phyloP scores from a whole-genome alignment of 2,113 vertebrate species.

The Notarius lentiginosus region DNA sequence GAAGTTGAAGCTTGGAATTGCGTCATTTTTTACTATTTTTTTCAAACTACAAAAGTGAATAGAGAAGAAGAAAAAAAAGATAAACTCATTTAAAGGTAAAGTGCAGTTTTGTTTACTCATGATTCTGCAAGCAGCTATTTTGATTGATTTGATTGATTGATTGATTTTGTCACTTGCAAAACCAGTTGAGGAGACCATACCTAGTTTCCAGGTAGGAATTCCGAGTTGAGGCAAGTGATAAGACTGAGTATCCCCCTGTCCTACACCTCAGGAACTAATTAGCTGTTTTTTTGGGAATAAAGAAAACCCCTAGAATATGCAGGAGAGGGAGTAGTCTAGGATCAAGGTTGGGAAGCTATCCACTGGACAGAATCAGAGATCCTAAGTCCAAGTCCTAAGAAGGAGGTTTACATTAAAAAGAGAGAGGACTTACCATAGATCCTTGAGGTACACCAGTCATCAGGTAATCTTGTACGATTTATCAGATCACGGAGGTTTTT shows the following conservation, averaged over 20 bases:
- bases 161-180: background rate
- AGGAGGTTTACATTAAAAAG: background rate
- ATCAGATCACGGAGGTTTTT: background rate
- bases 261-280: background rate
- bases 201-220: background rate
- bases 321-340: background rate
- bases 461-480: background rate
- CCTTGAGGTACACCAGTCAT: background rate
- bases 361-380: background rate
- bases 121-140: background rate
- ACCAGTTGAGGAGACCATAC: background rate
- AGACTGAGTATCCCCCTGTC: background rate
- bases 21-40: too few relatives aligned
- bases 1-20: too few relatives aligned
- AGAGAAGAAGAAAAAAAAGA: too few relatives aligned
- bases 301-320: background rate
- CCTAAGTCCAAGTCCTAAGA: too few relatives aligned
- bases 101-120: background rate
- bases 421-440: background rate
- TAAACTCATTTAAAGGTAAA: background rate
- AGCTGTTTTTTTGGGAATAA: background rate
- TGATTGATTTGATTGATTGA: background rate
- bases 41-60: too few relatives aligned
- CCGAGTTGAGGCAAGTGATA: background rate
- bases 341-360: background rate